Conservation (phyloP, 2,888 invertebrate genomes). For the Erebia ligea region DNA sequence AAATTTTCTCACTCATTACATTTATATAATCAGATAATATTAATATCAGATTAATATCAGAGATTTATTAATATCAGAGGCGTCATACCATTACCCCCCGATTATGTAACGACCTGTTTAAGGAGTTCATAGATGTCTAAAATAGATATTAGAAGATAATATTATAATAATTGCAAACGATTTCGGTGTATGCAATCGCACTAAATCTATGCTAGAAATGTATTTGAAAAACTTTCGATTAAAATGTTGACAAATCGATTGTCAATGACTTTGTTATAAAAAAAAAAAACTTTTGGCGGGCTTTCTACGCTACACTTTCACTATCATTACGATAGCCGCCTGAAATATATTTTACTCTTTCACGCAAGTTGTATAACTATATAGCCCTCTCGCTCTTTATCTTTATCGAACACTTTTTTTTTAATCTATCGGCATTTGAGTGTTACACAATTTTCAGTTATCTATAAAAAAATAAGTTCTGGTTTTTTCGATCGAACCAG, state of each 20-base stretch:
- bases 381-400: conserved; percentile 24
- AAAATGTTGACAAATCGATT: conserved; percentile 47
- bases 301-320: conserved; percentile 50
- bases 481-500: not conserved
- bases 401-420: conserved; percentile 8
- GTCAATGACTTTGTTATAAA: conserved; percentile 44
- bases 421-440: not conserved
- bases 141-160: not conserved
- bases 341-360: conserved; percentile 29
- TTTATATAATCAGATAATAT: too few relatives aligned
- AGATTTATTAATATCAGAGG: too few relatives aligned
- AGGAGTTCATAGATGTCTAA: too few relatives aligned
- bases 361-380: conserved; percentile 34
- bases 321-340: conserved; percentile 27
- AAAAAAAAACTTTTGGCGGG: conserved; percentile 48
- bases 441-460: conserved; percentile 34
- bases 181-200: not conserved
- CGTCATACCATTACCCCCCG: too few relatives aligned
- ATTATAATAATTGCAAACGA: not conserved
- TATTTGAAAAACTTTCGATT: conserved; percentile 60
- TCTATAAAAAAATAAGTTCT: not conserved
- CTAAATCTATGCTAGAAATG: conserved; percentile 12
- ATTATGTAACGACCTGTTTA: too few relatives aligned
- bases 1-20: too few relatives aligned
- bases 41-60: too few relatives aligned